These are phyloP conservation scores for Dexiosoma caninum DNA, from an alignment of 2,888 invertebrate genomes.

Conservation along the genomic window DNA sequence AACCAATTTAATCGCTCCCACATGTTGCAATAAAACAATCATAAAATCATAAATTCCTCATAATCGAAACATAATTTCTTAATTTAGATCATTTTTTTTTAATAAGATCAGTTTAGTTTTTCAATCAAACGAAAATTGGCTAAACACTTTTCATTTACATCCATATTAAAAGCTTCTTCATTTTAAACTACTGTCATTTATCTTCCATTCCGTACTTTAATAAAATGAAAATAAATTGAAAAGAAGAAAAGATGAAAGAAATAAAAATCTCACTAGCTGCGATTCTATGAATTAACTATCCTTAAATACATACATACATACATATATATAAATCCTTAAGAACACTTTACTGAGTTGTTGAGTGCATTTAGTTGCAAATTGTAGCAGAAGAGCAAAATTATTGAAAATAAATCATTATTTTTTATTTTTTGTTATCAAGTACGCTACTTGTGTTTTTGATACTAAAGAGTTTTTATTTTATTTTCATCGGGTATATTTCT, in stretches of 20 bases:
- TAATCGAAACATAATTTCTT: too few species aligned
- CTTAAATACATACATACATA: too few species aligned
- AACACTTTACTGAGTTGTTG: constrained; percentile 55
- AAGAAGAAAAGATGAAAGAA: constrained; percentile 4
- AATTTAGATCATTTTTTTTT: too few species aligned
- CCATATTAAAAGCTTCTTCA: constrained; percentile 13
- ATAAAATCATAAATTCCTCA: too few species aligned
- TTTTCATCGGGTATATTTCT: constrained; percentile 25
- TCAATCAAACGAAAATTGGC: not conserved
- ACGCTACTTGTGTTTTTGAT: constrained; percentile 39
- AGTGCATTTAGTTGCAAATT: constrained; percentile 56
- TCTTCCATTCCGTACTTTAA: constrained; percentile 20
- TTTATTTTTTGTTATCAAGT: constrained; percentile 51
- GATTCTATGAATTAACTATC: constrained; percentile 33
- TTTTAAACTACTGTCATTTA: constrained; percentile 44
- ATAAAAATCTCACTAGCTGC: constrained; percentile 2
- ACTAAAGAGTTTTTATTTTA: constrained; percentile 26
- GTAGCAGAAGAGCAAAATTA: constrained; percentile 41
- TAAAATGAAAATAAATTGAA: not conserved
- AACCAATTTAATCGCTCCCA: too few species aligned
- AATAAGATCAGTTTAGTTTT: too few species aligned
- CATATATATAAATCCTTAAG: constrained; percentile 49
- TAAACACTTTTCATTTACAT: not conserved
- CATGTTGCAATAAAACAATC: too few species aligned
- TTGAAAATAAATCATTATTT: constrained; percentile 44